These are phyloP conservation scores for Drosophila takahashii DNA, from an alignment of 1,140 invertebrate species.

Conservation along the genomic window DNA sequence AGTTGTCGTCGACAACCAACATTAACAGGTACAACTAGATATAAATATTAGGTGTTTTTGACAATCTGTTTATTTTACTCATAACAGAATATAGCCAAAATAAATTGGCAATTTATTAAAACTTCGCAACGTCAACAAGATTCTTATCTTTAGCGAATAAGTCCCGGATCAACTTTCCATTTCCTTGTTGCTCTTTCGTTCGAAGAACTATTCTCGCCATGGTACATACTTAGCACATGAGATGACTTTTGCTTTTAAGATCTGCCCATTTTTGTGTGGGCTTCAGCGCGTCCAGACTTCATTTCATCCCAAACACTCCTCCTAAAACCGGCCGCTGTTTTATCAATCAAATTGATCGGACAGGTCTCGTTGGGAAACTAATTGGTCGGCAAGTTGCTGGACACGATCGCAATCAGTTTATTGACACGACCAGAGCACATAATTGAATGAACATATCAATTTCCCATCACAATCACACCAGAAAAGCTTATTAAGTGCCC, in stretches of 20 bases:
- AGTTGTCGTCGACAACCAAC: no score
- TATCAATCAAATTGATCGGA: slow-evolving; percentile 35
- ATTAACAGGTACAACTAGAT: no score
- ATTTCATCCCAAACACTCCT: slow-evolving; percentile 10
- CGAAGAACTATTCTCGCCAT: background rate
- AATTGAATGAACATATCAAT: slow-evolving; percentile 81
- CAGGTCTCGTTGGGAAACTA: slow-evolving; percentile 46
- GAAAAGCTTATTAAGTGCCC: slow-evolving; percentile 71
- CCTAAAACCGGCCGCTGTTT: slow-evolving; percentile 4
- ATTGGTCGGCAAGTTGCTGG: slow-evolving; percentile 53
- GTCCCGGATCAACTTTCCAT: slow-evolving; percentile 5
- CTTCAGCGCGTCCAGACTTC: slow-evolving; percentile 6
- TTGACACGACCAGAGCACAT: slow-evolving; percentile 63
- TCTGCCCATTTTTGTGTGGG: background rate
- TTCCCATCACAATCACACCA: slow-evolving; percentile 64
- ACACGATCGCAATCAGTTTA: slow-evolving; percentile 63
- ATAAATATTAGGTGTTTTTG: no score
- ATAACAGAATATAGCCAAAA: no score
- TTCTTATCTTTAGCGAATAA: background rate
- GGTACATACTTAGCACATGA: background rate
- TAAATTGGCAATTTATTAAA: no score
- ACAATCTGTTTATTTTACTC: no score
- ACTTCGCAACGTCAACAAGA: background rate
- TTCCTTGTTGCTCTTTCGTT: background rate
- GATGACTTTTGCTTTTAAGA: slow-evolving; percentile 33